Evolutionary conservation across 2,888 invertebrate species (phyloP), one percentile per base, ranked within the genome.

Genomic region (Mystacides longicornis): DNA sequence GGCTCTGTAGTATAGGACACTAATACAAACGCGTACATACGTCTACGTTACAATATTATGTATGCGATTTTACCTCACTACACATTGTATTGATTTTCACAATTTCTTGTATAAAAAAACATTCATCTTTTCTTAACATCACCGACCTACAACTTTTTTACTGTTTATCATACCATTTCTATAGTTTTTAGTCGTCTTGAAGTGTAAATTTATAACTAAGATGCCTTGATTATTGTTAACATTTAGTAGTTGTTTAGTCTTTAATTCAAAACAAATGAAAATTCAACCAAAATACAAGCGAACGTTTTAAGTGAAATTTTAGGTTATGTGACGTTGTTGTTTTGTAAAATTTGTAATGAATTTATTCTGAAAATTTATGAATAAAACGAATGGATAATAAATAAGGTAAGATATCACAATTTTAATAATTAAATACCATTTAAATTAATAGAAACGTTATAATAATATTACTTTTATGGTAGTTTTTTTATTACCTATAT

Each of bases 101-200:
- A 16, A n/a, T n/a, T n/a, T 37, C 37, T 37, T 37, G 37, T 37
- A n/a, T n/a, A 37, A 37, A 37, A 37, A 37, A 37, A 37, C 37
- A 37, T 37, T 37, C 37, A 37, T 27, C 5, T 7, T n/a, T 37
- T 37, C 37, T 37, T 37, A n/a, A 37, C 37, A 37, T 37, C 37
- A 37, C 27, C 11, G n/a, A 37, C 37, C 16, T 3, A 37, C 4
- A 7, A 37, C 14, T 37, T 37, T n/a, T n/a, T n/a, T n/a, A n/a
- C 37, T 37, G 37, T 37, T 37, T 37, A 37, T 37, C 14, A n/a
- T 14, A 16, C 16, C 4, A 7, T 37, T 37, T 7, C 14, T 37
- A 14, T 7, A 37, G 16, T 7, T n/a, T n/a, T 37, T 37, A 37
- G 37, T n/a, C 37, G 14, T n/a, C n/a, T 37, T n/a, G 14, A 37